A percentile compares a stretch with the other conserved stretches of the same genome.
Conservation (phyloP, 2,888 invertebrate species). For the Nyleta sp. region DNA sequence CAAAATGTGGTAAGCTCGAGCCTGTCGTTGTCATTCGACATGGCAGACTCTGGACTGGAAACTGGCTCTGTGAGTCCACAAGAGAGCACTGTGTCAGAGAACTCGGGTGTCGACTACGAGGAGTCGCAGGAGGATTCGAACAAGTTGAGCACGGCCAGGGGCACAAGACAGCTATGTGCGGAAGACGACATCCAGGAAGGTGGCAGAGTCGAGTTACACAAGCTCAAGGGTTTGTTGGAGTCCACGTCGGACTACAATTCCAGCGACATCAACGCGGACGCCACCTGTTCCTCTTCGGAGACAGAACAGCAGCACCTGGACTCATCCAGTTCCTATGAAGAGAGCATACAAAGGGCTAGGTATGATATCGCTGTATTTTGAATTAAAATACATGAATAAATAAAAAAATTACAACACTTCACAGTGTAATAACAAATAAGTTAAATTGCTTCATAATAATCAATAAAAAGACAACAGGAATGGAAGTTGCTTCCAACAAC, state of each 20-base stretch:
- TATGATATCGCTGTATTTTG: too few relatives aligned
- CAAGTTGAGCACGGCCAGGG: constrained; percentile 63
- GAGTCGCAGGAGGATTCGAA: constrained; percentile 76
- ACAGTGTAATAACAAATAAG: too few relatives aligned
- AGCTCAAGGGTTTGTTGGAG: constrained; percentile 46
- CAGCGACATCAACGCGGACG: constrained; percentile 62
- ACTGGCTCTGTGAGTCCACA: constrained; percentile 81
- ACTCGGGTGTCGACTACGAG: constrained; percentile 78
- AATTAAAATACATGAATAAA: too few relatives aligned
- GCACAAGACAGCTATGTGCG: constrained; percentile 54
- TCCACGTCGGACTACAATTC: constrained; percentile 63
- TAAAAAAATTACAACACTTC: too few relatives aligned
- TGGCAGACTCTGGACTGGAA: constrained; percentile 82
- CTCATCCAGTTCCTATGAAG: constrained; percentile 71
- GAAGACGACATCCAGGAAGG: constrained; percentile 45
- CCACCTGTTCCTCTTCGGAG: constrained; percentile 71
- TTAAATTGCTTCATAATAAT: too few relatives aligned
- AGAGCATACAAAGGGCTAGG: constrained; percentile 61
- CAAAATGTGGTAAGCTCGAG: constrained; percentile 70
- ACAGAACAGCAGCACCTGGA: constrained; percentile 70
- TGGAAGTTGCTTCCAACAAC: too few relatives aligned
- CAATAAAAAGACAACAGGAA: too few relatives aligned
- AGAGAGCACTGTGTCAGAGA: constrained; percentile 80
- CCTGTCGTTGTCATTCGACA: constrained; percentile 73
- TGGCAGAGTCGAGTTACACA: constrained; percentile 44